Base-by-base conservation (phyloP, 2,113 vertebrate species). In the Nothobranchius kuhntae region DNA sequence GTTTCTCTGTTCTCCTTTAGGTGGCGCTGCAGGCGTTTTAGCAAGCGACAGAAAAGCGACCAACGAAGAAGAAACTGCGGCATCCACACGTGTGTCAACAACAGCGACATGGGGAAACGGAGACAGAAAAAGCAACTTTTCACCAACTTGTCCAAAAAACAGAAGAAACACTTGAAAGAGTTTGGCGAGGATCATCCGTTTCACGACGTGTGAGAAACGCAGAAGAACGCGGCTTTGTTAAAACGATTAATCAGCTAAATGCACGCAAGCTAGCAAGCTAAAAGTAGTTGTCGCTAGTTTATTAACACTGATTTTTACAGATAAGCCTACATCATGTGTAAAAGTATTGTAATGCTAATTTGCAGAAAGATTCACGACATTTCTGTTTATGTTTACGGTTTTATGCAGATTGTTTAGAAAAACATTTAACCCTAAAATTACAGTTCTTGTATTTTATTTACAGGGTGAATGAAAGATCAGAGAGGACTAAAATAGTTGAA, bases 161-260 rank as follows among this genome's bases (percentile, higher is more conserved):
- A 96, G 81, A 97, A 94, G 90, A 94, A 93, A 73, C 96, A 98
- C 11, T 83, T 99, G 2, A 91, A 93, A 71, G 96, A 98, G 12
- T 98, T 97, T 68, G 97, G 96, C 83, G 96, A 98, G 87, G 90
- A 96, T 74, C 97, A 99, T 62, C 97, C 96, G 0, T 96, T 96
- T 62, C 84, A 95, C 11, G 96, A 99, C 61, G 75, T 78, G 97
- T 97, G 83, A 86, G 94, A 62, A 26, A 8, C 1, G 4, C 9
- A 57, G 0, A 0, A 6, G 17, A 4, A 4, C 36, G 6, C 9
- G 11, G 4, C 3, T 4, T 12, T 17, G 35, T 9, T 38, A 6
- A 6, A 44, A 38, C 1, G 7, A 45, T 9, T 24, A 52, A 42
- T 42, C 53, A 68, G 78, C 74, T 69, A 42, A 2, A 21, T 21